Conservation (phyloP, 2,113 vertebrate species). For the Delphinus delphis region DNA sequence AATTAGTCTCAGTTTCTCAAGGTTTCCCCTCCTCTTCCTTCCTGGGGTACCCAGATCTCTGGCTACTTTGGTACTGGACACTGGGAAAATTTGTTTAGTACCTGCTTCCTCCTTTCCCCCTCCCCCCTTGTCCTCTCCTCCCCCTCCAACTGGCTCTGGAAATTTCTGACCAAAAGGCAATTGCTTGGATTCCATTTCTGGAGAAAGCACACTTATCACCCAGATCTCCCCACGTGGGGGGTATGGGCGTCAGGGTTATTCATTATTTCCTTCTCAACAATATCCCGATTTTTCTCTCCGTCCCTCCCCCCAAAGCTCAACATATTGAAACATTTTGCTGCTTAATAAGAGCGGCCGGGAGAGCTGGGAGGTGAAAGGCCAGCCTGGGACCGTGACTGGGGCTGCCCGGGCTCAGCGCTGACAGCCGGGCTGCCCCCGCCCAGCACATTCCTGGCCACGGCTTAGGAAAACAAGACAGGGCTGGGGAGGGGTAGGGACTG, state of each 20-base stretch:
- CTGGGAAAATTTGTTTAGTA: neutral
- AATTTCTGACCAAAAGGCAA: constrained; percentile 51
- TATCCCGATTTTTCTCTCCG: constrained; percentile 77
- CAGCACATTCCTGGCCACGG: constrained; percentile 85
- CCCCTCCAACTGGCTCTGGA: neutral
- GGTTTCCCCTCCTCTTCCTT: neutral
- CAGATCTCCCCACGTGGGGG: constrained; percentile 72
- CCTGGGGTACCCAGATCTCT: neutral
- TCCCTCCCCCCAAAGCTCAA: constrained; percentile 84
- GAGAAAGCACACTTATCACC: constrained; percentile 63
- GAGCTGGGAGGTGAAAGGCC: constrained; percentile 97
- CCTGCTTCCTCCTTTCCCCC: neutral
- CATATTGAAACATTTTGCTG: constrained; percentile 99
- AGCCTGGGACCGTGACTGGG: constrained; percentile 92
- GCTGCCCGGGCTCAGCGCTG: constrained; percentile 80
- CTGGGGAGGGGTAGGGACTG: neutral
- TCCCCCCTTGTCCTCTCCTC: neutral
- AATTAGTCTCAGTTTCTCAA: neutral
- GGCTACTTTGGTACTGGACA: neutral
- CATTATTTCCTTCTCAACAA: constrained; percentile 81
- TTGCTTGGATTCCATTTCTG: constrained; percentile 56
- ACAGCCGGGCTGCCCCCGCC: constrained; percentile 66
- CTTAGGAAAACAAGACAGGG: constrained; percentile 84
- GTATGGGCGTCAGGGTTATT: constrained; percentile 62
- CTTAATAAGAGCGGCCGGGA: constrained; percentile 98